Base-by-base conservation (phyloP, 2,113 vertebrate species). In the Odobenus rosmarus region DNA sequence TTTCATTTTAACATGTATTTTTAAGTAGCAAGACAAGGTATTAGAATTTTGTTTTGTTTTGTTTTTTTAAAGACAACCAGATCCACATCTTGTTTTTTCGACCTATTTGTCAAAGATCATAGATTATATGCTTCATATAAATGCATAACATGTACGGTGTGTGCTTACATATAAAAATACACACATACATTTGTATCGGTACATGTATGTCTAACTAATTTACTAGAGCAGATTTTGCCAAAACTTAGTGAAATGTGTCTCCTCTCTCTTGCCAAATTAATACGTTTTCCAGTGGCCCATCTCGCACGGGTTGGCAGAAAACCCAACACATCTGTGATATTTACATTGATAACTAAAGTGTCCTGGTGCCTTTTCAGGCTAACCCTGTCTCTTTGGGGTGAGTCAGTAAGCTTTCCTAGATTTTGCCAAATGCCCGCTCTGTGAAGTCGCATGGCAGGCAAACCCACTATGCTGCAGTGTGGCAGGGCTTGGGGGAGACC, bases 181-280 rank as follows among this genome's bases (percentile, higher is more conserved):
- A 26, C 4, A 19, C 21, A 19, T 39, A 7, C 59, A 4, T 89
- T 59, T 61, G 19, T 6, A 14, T 74, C 8, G n/a, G 33, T 86
- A n/a, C n/a, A 0, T 2, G 2, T 42, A 15, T 13, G 3, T 10
- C 19, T 33, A 42, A 14, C 10, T 26, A 8, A 31, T 33, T 59
- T 59, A 9, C n/a, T 16, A 59, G 80, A 39, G 18, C 28, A 46
- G 6, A 46, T 21, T 33, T 84, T 46, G 28, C 19, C 8, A 9
- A 33, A 86, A 31, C 12, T 51, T 49, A 14, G 61, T 42, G 15
- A 33, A 67, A 2, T 10, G 33, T 51, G 31, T 69, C 46, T 57
- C 51, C 16, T 23, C 11, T 3, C 4, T 53, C 61, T 26, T 28
- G 46, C 24, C 0, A 0, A 26, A 33, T 28, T 51, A 72, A 15